Conservation (phyloP, 1,140 invertebrate species). For the Ptiloglossa arizonensis region DNA sequence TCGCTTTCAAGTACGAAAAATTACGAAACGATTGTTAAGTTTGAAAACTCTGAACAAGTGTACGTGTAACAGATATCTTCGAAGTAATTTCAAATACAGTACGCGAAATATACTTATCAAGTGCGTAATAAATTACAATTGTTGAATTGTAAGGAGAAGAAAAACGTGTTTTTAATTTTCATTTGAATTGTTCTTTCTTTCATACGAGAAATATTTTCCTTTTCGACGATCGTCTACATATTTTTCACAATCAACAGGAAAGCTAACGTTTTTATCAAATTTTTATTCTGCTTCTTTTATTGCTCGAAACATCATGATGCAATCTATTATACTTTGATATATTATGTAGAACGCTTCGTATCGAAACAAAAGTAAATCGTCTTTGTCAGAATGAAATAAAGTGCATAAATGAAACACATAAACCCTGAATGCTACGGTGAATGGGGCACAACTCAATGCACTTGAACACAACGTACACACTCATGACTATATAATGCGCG, state of each 20-base stretch:
- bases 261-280: not conserved
- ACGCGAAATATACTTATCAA: too few species aligned
- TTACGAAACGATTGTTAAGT: too few species aligned
- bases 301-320: conserved; percentile 8
- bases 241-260: not conserved
- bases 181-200: too few species aligned
- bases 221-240: too few species aligned
- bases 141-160: too few species aligned
- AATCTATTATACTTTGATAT: conserved; percentile 17
- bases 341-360: not conserved
- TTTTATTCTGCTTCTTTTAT: conserved; percentile 11
- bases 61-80: too few species aligned
- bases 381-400: conserved; percentile 34
- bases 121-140: too few species aligned
- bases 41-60: too few species aligned
- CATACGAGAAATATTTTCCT: too few species aligned
- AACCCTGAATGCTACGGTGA: conserved; percentile 7
- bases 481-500: conserved; percentile 38
- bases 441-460: conserved; percentile 16
- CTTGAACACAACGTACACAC: conserved; percentile 22
- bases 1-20: too few species aligned
- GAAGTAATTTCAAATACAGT: too few species aligned
- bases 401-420: conserved; percentile 26
- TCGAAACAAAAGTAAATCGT: conserved; percentile 18
- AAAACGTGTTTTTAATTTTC: too few species aligned